These are phyloP conservation scores for Trissolcus japonicus DNA, from an alignment of 2,888 invertebrate genomes.

Conservation along the genomic window DNA sequence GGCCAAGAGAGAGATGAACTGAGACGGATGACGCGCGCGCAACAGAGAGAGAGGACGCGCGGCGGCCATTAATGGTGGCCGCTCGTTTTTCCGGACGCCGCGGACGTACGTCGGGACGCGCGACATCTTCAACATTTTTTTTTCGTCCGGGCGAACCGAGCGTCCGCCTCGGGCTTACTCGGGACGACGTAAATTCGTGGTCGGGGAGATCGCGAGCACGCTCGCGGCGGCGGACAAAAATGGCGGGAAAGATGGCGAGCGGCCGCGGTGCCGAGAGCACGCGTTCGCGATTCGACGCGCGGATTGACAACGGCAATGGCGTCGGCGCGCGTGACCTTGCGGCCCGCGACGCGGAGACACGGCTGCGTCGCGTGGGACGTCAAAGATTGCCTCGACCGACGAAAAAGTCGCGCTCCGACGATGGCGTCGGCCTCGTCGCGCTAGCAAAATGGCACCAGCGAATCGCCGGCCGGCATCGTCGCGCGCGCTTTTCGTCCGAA, in stretches of 20 bases:
- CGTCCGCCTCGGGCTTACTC: not conserved
- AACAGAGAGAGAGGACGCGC: constrained; percentile 35
- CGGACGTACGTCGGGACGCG: constrained; percentile 29
- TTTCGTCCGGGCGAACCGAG: not conserved
- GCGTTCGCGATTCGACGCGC: constrained; percentile 17
- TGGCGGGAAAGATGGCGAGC: constrained; percentile 41
- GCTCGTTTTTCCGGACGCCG: constrained; percentile 66
- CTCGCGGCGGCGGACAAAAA: constrained; percentile 17
- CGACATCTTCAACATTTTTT: not conserved
- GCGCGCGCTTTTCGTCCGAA: constrained; percentile 35
- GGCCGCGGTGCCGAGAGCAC: not conserved
- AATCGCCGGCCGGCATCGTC: constrained; percentile 52
- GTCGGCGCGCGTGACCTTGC: constrained; percentile 3
- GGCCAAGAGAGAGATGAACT: constrained; percentile 13
- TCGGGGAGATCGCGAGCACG: not conserved
- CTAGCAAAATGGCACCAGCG: constrained; percentile 42
- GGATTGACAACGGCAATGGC: constrained; percentile 10
- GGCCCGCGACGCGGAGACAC: not conserved
- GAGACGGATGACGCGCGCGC: constrained; percentile 30
- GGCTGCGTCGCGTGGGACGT: not conserved
- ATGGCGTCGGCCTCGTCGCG: constrained; percentile 37
- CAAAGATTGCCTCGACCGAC: not conserved
- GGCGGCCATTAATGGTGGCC: constrained; percentile 43
- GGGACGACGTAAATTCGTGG: not conserved
- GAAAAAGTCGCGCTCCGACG: constrained; percentile 19